Evolutionary conservation across 2,113 vertebrate species (phyloP).

Genomic region (Climacteris rufus): DNA sequence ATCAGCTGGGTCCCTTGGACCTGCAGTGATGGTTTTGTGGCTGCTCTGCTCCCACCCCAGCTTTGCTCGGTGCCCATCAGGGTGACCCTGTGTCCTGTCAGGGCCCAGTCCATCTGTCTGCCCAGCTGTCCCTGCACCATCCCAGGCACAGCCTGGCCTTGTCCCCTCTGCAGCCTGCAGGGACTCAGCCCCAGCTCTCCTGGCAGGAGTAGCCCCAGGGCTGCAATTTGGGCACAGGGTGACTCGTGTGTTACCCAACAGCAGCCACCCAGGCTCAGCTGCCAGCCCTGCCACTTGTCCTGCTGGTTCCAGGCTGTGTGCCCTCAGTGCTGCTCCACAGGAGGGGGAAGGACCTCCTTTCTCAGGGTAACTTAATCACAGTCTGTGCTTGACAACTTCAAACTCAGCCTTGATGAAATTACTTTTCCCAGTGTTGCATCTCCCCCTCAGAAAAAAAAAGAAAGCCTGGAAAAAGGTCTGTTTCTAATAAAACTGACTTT

Average conservation of each 20-base stretch:
- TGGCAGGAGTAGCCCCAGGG: not conserved
- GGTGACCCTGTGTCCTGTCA: not conserved
- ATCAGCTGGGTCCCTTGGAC: not conserved
- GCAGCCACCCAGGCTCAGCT: not conserved
- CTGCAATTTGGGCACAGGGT: fast-evolving
- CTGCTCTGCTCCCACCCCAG: not conserved
- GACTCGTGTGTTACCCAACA: fast-evolving
- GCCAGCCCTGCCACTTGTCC: fast-evolving
- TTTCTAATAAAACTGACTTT: not conserved
- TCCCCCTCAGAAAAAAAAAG: not conserved
- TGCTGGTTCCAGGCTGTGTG: not conserved
- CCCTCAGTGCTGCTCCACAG: not conserved
- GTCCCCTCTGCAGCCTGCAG: no score
- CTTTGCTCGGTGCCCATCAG: not conserved
- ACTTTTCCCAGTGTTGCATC: not conserved
- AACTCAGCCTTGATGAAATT: fast-evolving
- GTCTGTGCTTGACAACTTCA: not conserved
- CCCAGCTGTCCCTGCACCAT: not conserved
- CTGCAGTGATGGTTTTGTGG: fast-evolving
- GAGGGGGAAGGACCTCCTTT: not conserved
- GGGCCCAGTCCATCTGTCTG: not conserved
- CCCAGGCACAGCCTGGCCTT: not conserved
- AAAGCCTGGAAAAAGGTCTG: not conserved
- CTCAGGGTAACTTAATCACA: not conserved
- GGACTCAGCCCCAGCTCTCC: not conserved